Evolutionary conservation across 2,797 vertebrate species (phyloP).

Genomic region (Telmatherina bonti): DNA sequence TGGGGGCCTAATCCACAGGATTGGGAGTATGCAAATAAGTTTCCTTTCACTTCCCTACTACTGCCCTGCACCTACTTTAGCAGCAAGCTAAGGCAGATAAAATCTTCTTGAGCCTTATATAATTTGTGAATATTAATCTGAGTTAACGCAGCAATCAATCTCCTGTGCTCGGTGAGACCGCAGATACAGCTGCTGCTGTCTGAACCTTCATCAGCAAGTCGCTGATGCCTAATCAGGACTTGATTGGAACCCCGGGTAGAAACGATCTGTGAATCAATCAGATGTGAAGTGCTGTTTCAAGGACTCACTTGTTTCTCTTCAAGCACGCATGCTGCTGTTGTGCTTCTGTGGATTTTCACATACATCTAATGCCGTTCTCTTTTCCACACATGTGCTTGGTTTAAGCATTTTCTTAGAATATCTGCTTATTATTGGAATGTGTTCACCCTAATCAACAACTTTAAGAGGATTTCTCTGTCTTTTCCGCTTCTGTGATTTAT

Average conservation of each 20-base stretch:
- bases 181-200: conserved; percentile 54
- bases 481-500: conserved; percentile 39
- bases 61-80: conserved; percentile 30
- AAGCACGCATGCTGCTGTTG: conserved; percentile 30
- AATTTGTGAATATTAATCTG: conserved; percentile 58
- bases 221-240: conserved; percentile 73
- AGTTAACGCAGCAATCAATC: conserved; percentile 72
- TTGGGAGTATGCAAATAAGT: conserved; percentile 50
- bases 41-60: conserved; percentile 33
- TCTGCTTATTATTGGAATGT: conserved; percentile 26
- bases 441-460: conserved; percentile 40
- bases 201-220: conserved; percentile 66
- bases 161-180: conserved; percentile 28
- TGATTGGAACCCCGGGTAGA: conserved; percentile 79
- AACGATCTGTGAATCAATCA: conserved; percentile 75
- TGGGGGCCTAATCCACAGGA: conserved; percentile 79
- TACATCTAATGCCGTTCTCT: conserved; percentile 14
- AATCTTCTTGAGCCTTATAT: conserved; percentile 49
- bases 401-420: conserved; percentile 27
- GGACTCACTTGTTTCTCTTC: conserved; percentile 55
- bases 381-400: neutral
- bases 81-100: conserved; percentile 25
- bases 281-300: conserved; percentile 68
- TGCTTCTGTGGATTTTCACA: conserved; percentile 19
- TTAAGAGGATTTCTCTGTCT: conserved; percentile 27